Base-by-base conservation (phyloP, 2,888 invertebrate genomes). In the Malachius bipustulatus region DNA sequence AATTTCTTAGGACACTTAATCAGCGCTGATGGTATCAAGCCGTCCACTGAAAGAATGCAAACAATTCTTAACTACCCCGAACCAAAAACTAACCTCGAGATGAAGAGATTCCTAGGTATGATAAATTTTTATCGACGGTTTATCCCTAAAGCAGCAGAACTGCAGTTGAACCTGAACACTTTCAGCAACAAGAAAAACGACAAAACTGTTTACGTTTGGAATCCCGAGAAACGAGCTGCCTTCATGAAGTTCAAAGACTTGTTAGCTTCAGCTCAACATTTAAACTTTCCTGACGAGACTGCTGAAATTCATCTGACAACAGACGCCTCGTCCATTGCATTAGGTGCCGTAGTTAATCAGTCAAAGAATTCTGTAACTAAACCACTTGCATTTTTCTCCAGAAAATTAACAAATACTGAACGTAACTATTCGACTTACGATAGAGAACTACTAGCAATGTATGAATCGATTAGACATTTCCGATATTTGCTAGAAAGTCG, bases 271-370 rank as follows among this genome's bases (percentile, higher is more conserved):
- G 51, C 55, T 1, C 44, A 57, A 1, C 30, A 56, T 0, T 34
- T 60, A 1, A 56, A 60, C 35, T n/a, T n/a, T n/a, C 60, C 59
- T 1, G 45, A 47, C 3, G 10, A 29, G 2, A 12, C 40, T 8
- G 49, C 53, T 0, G 31, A 49, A 28, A 14, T 59, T 1, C 45
- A 48, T 1, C 13, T 59, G 0, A 33, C 45, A 1, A 51, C 51
- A 0, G 57, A 60, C 34, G 59, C 59, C 2, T 60, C 58, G 0
- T 52, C 56, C 19, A 37, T 24, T 1, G 51, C 57, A 1, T 48
- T 59, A 3, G 59, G 59, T 1, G 56, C 54, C 2, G 52, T 48
- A 0, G 34, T 61, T 3, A 56, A 61, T 27, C 59, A 60, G 38
- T 13, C 28, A 1, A 37, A 40, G 2, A 30, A 44, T 3, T 32